These are phyloP conservation scores for Callionymus lyra DNA, from an alignment of 2,113 vertebrate species.

Conservation along the genomic window DNA sequence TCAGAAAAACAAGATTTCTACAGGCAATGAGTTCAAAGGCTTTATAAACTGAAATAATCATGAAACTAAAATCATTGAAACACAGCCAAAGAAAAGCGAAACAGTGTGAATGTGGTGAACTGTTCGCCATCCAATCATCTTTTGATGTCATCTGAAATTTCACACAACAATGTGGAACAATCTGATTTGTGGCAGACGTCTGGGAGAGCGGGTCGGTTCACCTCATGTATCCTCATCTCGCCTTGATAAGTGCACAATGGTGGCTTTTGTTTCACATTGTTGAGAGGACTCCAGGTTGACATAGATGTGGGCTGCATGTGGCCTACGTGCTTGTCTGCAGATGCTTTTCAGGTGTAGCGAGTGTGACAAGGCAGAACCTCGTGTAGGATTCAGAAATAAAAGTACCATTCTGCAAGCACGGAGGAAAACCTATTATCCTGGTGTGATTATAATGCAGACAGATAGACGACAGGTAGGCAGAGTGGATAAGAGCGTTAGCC, in stretches of 20 bases:
- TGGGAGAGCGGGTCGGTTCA: constrained; percentile 29
- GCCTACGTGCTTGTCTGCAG: constrained; percentile 28
- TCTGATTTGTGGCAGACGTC: constrained; percentile 62
- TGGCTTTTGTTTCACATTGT: constrained; percentile 52
- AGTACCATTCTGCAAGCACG: constrained; percentile 42
- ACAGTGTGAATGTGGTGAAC: constrained; percentile 20
- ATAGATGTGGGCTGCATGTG: constrained; percentile 24
- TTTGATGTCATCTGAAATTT: constrained; percentile 67
- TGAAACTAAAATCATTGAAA: too few species aligned
- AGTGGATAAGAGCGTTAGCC: constrained; percentile 54
- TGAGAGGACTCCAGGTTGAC: constrained; percentile 34
- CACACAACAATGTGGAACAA: constrained; percentile 58
- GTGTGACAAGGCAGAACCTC: constrained; percentile 23
- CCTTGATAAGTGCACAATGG: constrained; percentile 65
- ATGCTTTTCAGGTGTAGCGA: constrained; percentile 37
- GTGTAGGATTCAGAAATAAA: constrained; percentile 44
- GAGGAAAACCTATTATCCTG: constrained; percentile 54
- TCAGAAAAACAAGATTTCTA: too few species aligned
- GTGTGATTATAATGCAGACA: constrained; percentile 61
- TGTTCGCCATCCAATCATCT: constrained; percentile 32
- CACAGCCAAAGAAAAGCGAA: too few species aligned
- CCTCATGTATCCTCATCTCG: constrained; percentile 19
- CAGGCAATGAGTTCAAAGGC: too few species aligned
- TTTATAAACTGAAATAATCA: too few species aligned
- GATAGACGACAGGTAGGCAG: constrained; percentile 60